Percentiles rank a stretch among this genome's conserved stretches.
Evolutionary conservation across 2,797 vertebrate genomes (phyloP).

Genomic region (Prionace glauca): DNA sequence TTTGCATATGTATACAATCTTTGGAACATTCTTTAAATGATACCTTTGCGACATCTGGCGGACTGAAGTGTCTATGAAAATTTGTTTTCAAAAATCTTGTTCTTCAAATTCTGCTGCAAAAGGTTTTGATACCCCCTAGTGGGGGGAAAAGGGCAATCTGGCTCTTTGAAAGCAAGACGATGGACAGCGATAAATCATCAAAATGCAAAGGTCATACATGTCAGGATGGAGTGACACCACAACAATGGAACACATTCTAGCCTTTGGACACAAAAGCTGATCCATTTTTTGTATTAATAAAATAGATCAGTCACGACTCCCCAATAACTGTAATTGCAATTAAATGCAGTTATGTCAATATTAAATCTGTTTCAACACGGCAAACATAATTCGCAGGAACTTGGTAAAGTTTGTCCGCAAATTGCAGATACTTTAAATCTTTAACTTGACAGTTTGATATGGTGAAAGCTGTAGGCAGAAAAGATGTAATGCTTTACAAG

Average conservation of each 20-base stretch:
- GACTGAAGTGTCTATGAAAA: constrained; percentile 71
- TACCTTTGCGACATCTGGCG: constrained; percentile 99
- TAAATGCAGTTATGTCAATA: neutral
- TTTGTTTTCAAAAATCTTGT: constrained; percentile 60
- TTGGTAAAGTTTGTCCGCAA: neutral
- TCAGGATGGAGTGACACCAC: constrained; percentile 94
- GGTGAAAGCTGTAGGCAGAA: neutral
- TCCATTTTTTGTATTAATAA: constrained; percentile 76
- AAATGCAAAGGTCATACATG: constrained; percentile 92
- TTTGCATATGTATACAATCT: constrained; percentile 81
- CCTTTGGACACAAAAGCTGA: constrained; percentile 78
- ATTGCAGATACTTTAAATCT: neutral
- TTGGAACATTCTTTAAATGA: constrained; percentile 72
- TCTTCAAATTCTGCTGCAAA: constrained; percentile 72
- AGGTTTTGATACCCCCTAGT: constrained; percentile 90
- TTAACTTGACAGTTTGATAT: neutral
- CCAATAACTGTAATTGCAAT: neutral
- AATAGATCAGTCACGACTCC: constrained; percentile 83
- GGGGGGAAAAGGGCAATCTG: constrained; percentile 80
- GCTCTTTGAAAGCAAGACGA: constrained; percentile 60
- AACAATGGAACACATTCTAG: constrained; percentile 94
- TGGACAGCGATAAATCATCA: constrained; percentile 81
- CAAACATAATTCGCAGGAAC: neutral
- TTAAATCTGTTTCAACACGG: neutral
- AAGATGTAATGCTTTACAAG: neutral